Conservation (phyloP, 2,888 invertebrate species). For the Clepsis dumicolana region DNA sequence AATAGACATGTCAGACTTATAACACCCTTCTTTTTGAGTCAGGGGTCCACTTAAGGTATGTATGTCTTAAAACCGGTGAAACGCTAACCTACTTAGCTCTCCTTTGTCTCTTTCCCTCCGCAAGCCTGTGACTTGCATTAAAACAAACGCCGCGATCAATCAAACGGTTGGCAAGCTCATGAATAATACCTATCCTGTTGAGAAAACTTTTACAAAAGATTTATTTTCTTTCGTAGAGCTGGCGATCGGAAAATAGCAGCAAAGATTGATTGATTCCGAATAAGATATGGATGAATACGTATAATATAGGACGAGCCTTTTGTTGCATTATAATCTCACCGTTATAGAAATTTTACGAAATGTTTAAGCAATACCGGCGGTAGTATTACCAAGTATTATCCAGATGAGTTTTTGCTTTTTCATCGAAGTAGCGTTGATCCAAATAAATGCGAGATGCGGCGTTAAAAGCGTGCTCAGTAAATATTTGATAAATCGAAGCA, state of each 20-base stretch:
- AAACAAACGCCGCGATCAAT: slow-evolving; percentile 74
- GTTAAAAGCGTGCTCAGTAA: slow-evolving; percentile 3
- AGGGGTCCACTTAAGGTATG: too few relatives aligned
- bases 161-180: slow-evolving; percentile 77
- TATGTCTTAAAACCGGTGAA: neutral
- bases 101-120: slow-evolving; percentile 9
- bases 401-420: slow-evolving; percentile 1
- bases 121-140: slow-evolving; percentile 31
- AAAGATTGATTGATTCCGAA: slow-evolving; percentile 82
- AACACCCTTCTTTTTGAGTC: too few relatives aligned
- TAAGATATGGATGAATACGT: slow-evolving; percentile 71
- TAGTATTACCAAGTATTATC: slow-evolving; percentile 2
- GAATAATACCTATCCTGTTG: slow-evolving; percentile 79
- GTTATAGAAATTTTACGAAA: slow-evolving; percentile 33
- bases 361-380: slow-evolving; percentile 28
- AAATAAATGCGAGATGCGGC: neutral
- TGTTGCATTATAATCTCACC: slow-evolving; percentile 42
- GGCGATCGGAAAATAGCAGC: slow-evolving; percentile 70
- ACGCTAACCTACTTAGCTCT: neutral
- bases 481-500: slow-evolving; percentile 9
- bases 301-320: slow-evolving; percentile 52
- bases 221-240: slow-evolving; percentile 74
- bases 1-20: too few relatives aligned
- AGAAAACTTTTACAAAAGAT: slow-evolving; percentile 82
- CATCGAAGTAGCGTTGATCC: slow-evolving; percentile 11